Percentiles rank a stretch among this genome's conserved stretches.
Evolutionary conservation across 37 sponge, comb jelly and placozoan genomes (phyloP).

Genomic region (Crambe crambe): DNA sequence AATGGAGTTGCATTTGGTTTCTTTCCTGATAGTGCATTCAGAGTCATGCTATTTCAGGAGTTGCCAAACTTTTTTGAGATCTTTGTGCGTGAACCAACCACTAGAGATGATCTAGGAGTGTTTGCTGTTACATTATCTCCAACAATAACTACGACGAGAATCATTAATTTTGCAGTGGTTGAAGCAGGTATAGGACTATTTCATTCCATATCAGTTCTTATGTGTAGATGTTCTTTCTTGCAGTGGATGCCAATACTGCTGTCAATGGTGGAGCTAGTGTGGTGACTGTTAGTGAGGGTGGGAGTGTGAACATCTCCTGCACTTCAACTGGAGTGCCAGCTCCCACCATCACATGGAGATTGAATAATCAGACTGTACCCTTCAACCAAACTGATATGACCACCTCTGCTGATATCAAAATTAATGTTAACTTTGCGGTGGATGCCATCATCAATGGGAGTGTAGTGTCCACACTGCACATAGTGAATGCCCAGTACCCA

Average conservation of each 20-base stretch:
- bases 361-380: background rate
- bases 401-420: background rate
- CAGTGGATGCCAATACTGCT: conserved; percentile 8
- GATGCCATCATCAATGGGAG: background rate
- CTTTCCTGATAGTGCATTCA: background rate
- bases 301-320: conserved; percentile 29
- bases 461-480: conserved; percentile 12
- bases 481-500: conserved; percentile 22
- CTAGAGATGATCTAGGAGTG: conserved; percentile 16
- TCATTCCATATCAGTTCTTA: too few species aligned
- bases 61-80: conserved; percentile 26
- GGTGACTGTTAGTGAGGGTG: conserved; percentile 23
- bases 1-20: background rate
- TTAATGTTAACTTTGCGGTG: background rate
- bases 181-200: background rate
- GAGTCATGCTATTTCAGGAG: background rate
- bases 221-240: background rate
- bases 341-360: conserved; percentile 49
- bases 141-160: too few species aligned
- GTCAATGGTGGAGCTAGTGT: background rate
- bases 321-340: conserved; percentile 29
- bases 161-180: conserved; percentile 14
- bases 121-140: too few species aligned
- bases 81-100: conserved; percentile 34
- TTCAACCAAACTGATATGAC: background rate